Evolutionary conservation across 2,888 invertebrate genomes (phyloP).

Genomic region (Amiota minor): DNA sequence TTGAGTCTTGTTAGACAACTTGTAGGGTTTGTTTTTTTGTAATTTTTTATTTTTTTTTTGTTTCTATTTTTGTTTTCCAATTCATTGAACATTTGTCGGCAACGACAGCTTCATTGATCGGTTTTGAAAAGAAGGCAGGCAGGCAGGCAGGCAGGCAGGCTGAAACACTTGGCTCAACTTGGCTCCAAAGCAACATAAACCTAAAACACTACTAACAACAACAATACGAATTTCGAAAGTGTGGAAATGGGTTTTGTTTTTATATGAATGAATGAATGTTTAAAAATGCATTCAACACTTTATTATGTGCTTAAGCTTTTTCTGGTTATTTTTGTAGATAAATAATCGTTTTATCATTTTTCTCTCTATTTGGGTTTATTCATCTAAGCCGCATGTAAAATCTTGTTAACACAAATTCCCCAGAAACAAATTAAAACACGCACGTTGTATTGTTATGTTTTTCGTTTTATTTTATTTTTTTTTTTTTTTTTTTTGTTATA

Average conservation of each 20-base stretch:
- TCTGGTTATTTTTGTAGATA: not conserved
- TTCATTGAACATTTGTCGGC: conserved; percentile 1
- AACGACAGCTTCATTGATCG: too few species aligned
- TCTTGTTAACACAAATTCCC: conserved; percentile 20
- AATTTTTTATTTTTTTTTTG: not conserved
- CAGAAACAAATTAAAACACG: too few species aligned
- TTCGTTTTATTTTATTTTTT: too few species aligned
- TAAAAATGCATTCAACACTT: conserved; percentile 28
- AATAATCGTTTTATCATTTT: not conserved
- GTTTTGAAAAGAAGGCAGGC: too few species aligned
- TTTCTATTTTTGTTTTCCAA: not conserved
- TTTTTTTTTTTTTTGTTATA: too few species aligned
- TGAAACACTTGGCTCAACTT: not conserved
- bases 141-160: too few species aligned
- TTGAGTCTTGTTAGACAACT: conserved; percentile 21
- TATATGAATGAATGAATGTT: conserved; percentile 54
- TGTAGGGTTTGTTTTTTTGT: conserved; percentile 31
- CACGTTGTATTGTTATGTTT: too few species aligned
- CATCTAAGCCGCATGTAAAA: conserved; percentile 13
- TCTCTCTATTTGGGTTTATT: not conserved
- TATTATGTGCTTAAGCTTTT: not conserved
- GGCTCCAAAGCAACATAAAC: not conserved
- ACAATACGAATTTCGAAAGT: conserved; percentile 44
- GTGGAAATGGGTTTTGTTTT: conserved; percentile 47
- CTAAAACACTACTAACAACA: not conserved